Evolutionary conservation across 2,113 vertebrate species (phyloP).

Genomic region (Prietella phreatophila): DNA sequence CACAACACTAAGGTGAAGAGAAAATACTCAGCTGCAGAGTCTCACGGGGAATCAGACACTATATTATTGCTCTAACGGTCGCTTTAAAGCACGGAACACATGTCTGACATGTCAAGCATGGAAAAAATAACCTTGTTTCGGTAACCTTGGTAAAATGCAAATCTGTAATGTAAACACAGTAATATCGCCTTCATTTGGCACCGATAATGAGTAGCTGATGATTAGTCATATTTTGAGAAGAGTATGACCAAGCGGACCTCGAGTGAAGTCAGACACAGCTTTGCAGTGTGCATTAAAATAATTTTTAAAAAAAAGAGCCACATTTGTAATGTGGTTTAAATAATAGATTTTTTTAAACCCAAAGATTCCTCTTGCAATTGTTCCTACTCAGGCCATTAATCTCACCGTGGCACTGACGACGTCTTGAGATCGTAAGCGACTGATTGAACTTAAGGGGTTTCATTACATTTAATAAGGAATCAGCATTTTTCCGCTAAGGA

Average conservation of each 20-base stretch:
- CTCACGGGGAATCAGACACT: neutral
- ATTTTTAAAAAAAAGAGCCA: neutral
- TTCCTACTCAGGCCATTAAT: neutral
- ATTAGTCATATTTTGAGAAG: neutral
- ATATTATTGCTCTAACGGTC: neutral
- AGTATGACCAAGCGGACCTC: neutral
- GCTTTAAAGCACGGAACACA: no score
- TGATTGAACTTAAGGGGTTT: neutral
- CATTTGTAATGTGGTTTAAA: neutral
- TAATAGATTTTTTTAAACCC: neutral
- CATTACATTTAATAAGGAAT: neutral
- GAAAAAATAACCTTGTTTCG: neutral
- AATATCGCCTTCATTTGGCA: no score
- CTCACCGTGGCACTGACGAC: neutral
- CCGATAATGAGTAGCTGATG: conserved; percentile 3
- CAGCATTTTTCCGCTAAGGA: neutral
- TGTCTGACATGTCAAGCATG: no score
- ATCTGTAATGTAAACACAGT: no score
- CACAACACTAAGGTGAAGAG: neutral
- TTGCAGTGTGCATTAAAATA: no score
- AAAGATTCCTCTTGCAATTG: neutral
- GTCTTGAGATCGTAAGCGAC: neutral
- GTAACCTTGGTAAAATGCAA: no score
- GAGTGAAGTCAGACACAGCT: neutral
- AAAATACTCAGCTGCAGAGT: neutral